Evolutionary conservation across 1,140 invertebrate genomes (phyloP).

Genomic region (Dendrolimus punctatus): DNA sequence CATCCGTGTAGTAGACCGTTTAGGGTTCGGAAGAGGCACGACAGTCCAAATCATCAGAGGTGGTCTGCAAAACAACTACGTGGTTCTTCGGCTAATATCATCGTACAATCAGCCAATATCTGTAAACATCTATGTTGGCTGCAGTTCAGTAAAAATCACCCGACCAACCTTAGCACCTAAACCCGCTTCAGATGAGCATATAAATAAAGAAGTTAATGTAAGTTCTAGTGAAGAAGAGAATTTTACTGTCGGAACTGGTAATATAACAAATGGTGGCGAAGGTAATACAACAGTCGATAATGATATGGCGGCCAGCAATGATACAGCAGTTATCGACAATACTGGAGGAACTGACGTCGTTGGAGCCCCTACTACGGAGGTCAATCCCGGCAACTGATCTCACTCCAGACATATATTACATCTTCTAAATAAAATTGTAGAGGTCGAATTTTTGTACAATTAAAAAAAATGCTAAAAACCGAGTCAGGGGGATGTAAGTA

Average conservation of each 20-base stretch:
- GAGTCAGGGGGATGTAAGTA: no score
- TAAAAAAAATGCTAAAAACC: not conserved
- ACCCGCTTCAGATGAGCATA: slow-evolving; percentile 1
- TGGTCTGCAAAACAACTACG: slow-evolving; percentile 33
- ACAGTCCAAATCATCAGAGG: slow-evolving; percentile 35
- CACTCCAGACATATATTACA: no score
- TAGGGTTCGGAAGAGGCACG: slow-evolving; percentile 39
- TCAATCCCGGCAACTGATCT: not conserved
- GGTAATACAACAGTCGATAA: not conserved
- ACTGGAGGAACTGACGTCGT: not conserved
- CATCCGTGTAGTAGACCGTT: slow-evolving; percentile 39
- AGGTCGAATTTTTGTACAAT: not conserved
- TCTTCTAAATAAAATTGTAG: not conserved
- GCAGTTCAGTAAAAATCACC: slow-evolving; percentile 15
- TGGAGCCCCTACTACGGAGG: not conserved
- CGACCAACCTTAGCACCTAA: not conserved
- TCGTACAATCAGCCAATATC: slow-evolving; percentile 38
- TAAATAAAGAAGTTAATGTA: not conserved
- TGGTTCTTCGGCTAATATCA: slow-evolving; percentile 31
- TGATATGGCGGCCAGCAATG: not conserved
- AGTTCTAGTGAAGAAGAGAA: slow-evolving; percentile 1
- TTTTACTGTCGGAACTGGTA: slow-evolving; percentile 4
- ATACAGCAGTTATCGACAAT: not conserved
- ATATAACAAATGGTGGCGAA: not conserved
- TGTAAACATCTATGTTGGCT: slow-evolving; percentile 48